phyloP scores from a whole-genome alignment of 1,140 invertebrate species.

The Coenobita brevimanus region DNA sequence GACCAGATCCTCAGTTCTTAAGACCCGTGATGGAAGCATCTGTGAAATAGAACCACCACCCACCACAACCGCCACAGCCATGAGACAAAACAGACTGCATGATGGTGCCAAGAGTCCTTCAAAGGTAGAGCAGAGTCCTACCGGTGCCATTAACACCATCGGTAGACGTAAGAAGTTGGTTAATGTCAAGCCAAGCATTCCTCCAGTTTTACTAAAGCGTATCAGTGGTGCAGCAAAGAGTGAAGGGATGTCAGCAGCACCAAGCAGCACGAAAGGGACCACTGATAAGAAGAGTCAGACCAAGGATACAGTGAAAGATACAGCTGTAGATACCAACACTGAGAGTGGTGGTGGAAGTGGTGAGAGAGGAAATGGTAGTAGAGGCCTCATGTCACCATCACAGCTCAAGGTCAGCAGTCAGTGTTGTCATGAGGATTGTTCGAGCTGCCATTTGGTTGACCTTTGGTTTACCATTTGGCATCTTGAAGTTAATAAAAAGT shows the following conservation, averaged over 20 bases:
- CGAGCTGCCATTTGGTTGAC: slow-evolving; percentile 40
- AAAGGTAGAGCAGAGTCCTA: background rate
- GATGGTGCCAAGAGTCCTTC: background rate
- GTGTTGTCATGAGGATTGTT: slow-evolving; percentile 36
- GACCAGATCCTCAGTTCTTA: slow-evolving; percentile 31
- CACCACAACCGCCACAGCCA: background rate
- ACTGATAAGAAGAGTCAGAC: background rate
- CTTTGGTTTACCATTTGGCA: slow-evolving; percentile 59
- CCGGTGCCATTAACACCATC: background rate
- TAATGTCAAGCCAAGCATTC: slow-evolving; percentile 45
- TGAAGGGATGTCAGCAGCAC: background rate
- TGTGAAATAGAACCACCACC: background rate
- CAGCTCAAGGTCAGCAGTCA: background rate
- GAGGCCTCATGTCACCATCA: too few species aligned
- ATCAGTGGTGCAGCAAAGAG: background rate
- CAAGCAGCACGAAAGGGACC: background rate
- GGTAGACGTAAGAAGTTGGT: slow-evolving; percentile 32
- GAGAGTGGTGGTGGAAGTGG: background rate
- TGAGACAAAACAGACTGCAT: background rate
- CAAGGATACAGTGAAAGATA: background rate
- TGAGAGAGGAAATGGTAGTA: too few species aligned
- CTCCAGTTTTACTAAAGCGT: slow-evolving; percentile 43
- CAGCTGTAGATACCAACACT: background rate
- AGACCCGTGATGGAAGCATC: slow-evolving; percentile 12
- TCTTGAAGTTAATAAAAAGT: slow-evolving; percentile 48